A percentile compares a stretch with the other conserved stretches of the same genome.
These are phyloP conservation scores for Erpornis zantholeuca DNA, from an alignment of 2,113 vertebrate species.

Conservation along the genomic window DNA sequence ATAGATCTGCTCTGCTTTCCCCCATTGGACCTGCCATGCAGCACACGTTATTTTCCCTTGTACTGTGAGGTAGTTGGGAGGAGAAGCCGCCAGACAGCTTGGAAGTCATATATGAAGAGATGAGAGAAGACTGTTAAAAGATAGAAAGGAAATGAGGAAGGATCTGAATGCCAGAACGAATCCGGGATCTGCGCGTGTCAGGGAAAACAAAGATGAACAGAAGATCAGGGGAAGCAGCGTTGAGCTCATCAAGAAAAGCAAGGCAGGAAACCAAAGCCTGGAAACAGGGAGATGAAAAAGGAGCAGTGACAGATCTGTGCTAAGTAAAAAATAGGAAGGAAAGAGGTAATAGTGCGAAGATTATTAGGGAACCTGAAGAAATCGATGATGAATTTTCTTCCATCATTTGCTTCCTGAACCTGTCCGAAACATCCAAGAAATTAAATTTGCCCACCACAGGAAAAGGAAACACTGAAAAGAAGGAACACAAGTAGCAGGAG, in stretches of 20 bases:
- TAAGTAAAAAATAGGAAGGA: constrained; percentile 16
- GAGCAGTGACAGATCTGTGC: constrained; percentile 56
- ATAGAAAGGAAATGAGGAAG: constrained; percentile 51
- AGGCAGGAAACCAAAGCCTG: constrained; percentile 49
- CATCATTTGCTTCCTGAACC: not conserved
- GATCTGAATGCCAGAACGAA: constrained; percentile 49
- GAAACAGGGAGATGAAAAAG: constrained; percentile 41
- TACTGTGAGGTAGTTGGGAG: not conserved
- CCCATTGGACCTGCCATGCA: not conserved
- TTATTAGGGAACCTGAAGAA: constrained; percentile 15
- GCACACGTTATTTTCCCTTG: not conserved
- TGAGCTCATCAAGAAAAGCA: constrained; percentile 53
- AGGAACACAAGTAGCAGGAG: not conserved
- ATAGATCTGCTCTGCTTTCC: not conserved
- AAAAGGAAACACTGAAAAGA: not conserved
- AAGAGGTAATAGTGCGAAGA: constrained; percentile 43
- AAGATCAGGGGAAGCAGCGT: constrained; percentile 44
- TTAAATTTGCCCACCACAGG: not conserved
- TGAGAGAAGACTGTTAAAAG: constrained; percentile 49
- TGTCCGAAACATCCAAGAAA: not conserved
- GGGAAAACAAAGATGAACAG: constrained; percentile 54
- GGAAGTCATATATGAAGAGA: constrained; percentile 53
- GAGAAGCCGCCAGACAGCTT: constrained; percentile 31
- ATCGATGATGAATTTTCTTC: constrained; percentile 11
- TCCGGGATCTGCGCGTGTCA: constrained; percentile 6